Percentiles rank a stretch among this genome's conserved stretches.
Conservation (phyloP, 64 coral and sea anemone genomes). For the Pocillopora damicornis region DNA sequence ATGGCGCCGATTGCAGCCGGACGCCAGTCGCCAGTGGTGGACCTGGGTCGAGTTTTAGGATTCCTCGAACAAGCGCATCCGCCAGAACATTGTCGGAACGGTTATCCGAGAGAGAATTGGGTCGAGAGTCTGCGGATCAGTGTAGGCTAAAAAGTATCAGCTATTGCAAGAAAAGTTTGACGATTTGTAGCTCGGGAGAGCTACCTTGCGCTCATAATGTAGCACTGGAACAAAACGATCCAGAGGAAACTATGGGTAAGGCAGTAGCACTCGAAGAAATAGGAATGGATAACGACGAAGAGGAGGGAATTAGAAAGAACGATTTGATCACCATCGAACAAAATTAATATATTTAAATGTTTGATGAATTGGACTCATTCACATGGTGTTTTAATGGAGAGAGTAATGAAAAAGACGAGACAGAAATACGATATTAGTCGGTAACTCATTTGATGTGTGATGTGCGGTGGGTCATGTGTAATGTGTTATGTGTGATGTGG, state of each 20-base stretch:
- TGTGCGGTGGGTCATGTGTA: too few species aligned
- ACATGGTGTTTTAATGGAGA: too few species aligned
- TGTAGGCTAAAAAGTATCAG: conserved; percentile 1
- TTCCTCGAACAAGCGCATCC: not conserved
- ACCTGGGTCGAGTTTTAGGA: not conserved
- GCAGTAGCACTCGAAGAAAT: not conserved
- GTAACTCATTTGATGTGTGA: too few species aligned
- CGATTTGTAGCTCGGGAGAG: not conserved
- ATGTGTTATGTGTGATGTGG: too few species aligned
- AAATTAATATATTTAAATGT: too few species aligned
- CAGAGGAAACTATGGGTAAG: not conserved
- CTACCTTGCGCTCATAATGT: not conserved
- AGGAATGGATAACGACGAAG: not conserved
- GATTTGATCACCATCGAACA: too few species aligned
- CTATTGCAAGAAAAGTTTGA: not conserved
- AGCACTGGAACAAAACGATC: not conserved
- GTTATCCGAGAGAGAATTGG: not conserved
- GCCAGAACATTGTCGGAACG: not conserved
- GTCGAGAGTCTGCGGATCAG: not conserved
- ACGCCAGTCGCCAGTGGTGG: not conserved
- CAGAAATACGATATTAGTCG: too few species aligned
- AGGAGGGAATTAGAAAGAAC: not conserved
- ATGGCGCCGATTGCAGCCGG: conserved; percentile 6
- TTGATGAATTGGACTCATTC: too few species aligned
- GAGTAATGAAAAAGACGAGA: not conserved